A percentile compares a stretch with the other conserved stretches of the same genome.
Evolutionary conservation across 2,888 invertebrate genomes (phyloP).

Genomic region (Bombylius discolor): DNA sequence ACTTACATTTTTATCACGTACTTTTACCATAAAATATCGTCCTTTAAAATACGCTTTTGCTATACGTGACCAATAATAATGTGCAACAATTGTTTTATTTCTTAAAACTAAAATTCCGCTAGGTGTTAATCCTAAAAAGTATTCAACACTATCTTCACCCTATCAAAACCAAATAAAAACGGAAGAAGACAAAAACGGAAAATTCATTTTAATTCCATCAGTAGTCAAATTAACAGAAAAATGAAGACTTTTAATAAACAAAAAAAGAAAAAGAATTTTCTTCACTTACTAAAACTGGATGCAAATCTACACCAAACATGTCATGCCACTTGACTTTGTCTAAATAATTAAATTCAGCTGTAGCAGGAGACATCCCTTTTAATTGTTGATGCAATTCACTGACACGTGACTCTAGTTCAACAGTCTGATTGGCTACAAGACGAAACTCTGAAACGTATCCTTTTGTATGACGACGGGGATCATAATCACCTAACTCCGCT

Average conservation of each 20-base stretch:
- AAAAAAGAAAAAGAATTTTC: too few relatives aligned
- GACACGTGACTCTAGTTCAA: conserved; percentile 76
- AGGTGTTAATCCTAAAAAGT: conserved; percentile 89
- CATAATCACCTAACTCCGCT: conserved; percentile 95
- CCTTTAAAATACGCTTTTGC: conserved; percentile 94
- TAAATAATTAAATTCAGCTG: conserved; percentile 87
- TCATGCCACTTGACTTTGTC: conserved; percentile 98
- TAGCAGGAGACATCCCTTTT: conserved; percentile 57
- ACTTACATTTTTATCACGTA: conserved; percentile 90
- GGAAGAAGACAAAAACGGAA: conserved; percentile 14
- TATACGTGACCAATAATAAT: conserved; percentile 97
- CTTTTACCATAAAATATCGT: conserved; percentile 90
- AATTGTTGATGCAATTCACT: conserved; percentile 80
- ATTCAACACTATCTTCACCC: conserved; percentile 95
- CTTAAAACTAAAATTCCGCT: conserved; percentile 88
- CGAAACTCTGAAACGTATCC: conserved; percentile 94
- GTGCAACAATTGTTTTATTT: conserved; percentile 92
- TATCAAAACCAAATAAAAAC: conserved; percentile 37
- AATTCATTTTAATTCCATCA: conserved; percentile 30
- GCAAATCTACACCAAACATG: conserved; percentile 95
- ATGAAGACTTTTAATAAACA: too few relatives aligned
- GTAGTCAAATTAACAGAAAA: too few relatives aligned
- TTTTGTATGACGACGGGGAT: conserved; percentile 69
- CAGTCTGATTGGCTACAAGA: conserved; percentile 81
- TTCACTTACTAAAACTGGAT: conserved; percentile 76